These are phyloP conservation scores for Nicator chloris DNA, from an alignment of 2,113 vertebrate species.

Conservation along the genomic window DNA sequence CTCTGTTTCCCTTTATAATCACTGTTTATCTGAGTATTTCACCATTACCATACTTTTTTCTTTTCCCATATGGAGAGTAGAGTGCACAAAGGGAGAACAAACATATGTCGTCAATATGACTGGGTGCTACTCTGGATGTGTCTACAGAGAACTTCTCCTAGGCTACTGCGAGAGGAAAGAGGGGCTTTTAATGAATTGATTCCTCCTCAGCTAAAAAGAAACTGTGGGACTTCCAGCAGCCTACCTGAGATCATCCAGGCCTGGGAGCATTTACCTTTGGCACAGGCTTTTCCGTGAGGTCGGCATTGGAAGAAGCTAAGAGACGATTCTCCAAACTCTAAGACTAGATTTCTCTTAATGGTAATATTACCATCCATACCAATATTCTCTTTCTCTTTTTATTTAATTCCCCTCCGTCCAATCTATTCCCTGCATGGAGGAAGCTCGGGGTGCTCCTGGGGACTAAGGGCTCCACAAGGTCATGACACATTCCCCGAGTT, in stretches of 20 bases:
- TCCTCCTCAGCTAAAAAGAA: background rate
- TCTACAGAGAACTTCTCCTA: background rate
- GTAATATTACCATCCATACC: background rate
- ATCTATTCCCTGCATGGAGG: rapidly evolving
- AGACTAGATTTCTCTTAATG: background rate
- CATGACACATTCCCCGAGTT: rapidly evolving
- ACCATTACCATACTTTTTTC: background rate
- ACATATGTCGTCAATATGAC: background rate
- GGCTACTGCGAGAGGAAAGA: background rate
- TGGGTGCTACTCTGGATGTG: rapidly evolving
- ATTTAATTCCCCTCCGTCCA: background rate
- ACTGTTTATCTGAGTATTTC: background rate
- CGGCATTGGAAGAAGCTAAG: background rate
- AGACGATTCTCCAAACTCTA: background rate
- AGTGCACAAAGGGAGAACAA: background rate
- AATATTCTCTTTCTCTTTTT: background rate
- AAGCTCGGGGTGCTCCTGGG: no score
- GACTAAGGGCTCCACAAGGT: no score
- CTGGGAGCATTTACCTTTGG: background rate
- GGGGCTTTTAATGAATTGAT: background rate
- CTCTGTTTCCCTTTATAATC: background rate
- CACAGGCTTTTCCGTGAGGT: background rate
- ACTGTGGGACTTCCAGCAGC: background rate
- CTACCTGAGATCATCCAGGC: background rate
- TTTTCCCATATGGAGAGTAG: background rate